Conservation (phyloP, 1,140 invertebrate genomes). For the Lordiphosa stackelbergi region DNA sequence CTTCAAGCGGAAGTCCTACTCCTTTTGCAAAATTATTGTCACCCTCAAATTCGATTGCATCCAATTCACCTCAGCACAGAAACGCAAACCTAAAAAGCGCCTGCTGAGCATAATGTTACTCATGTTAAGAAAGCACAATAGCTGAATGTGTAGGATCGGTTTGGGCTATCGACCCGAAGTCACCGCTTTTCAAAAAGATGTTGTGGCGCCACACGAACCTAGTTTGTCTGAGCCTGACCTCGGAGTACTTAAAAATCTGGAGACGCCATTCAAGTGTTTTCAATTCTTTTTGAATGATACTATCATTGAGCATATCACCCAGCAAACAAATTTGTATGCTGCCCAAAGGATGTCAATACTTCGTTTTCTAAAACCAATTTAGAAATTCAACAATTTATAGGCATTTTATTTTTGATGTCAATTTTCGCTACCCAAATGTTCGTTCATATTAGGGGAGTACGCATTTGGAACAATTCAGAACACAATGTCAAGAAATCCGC, state of each 20-base stretch:
- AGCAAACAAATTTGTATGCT: slow-evolving; percentile 23
- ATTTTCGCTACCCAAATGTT: no score
- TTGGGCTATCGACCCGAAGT: slow-evolving; percentile 10
- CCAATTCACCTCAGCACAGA: slow-evolving; percentile 2
- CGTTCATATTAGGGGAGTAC: slow-evolving; percentile 1
- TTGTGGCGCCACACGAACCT: slow-evolving; percentile 16
- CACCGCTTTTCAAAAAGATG: slow-evolving; percentile 12
- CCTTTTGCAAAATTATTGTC: slow-evolving; percentile 12
- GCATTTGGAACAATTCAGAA: slow-evolving; percentile 10
- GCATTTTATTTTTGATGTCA: slow-evolving; percentile 20
- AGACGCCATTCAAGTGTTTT: slow-evolving; percentile 21
- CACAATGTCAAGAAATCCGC: slow-evolving; percentile 6
- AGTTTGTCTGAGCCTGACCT: slow-evolving; percentile 13
- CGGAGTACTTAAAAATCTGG: slow-evolving; percentile 12
- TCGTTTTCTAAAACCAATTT: neutral
- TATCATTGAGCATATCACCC: slow-evolving; percentile 20
- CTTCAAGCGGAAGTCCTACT: no score
- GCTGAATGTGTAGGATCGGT: slow-evolving; percentile 10
- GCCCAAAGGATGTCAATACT: slow-evolving; percentile 19
- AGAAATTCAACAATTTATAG: slow-evolving; percentile 6
- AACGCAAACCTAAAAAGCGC: neutral
- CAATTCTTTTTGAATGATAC: slow-evolving; percentile 16
- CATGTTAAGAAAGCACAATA: slow-evolving; percentile 13
- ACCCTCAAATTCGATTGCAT: slow-evolving; percentile 17
- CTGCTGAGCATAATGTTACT: neutral